A percentile compares a stretch with the other conserved stretches of the same genome.
These are phyloP conservation scores for Nylanderia fulva DNA, from an alignment of 1,140 invertebrate species.

Conservation along the genomic window DNA sequence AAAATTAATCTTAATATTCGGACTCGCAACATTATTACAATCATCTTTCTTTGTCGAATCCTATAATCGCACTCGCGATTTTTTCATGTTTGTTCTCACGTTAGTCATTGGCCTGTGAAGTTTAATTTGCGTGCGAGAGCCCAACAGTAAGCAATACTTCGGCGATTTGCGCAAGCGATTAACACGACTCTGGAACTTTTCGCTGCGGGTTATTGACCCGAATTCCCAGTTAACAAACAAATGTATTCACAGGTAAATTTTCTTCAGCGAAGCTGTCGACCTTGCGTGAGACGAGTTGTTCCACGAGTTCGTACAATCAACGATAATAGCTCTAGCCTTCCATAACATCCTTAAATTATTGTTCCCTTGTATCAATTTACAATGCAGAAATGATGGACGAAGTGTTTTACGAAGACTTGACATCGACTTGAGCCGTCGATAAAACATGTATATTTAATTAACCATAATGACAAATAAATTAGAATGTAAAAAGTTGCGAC, in stretches of 20 bases:
- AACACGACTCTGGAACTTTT: constrained; percentile 34
- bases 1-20: neutral
- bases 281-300: constrained; percentile 48
- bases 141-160: constrained; percentile 45
- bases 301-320: constrained; percentile 51
- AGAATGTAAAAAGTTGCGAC: constrained; percentile 49
- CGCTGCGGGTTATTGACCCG: constrained; percentile 25
- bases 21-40: neutral
- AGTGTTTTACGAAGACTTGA: constrained; percentile 62
- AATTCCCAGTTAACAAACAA: constrained; percentile 52
- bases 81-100: constrained; percentile 4
- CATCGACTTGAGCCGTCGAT: neutral
- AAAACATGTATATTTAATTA: constrained; percentile 8
- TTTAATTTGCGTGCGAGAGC: constrained; percentile 45
- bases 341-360: constrained; percentile 42
- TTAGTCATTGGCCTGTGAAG: neutral
- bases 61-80: neutral
- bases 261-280: constrained; percentile 1
- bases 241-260: constrained; percentile 28
- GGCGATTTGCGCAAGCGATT: constrained; percentile 33
- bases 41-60: neutral
- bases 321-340: constrained; percentile 22
- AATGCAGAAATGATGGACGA: constrained; percentile 59
- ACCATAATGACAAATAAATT: constrained; percentile 54
- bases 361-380: constrained; percentile 44